A percentile compares a stretch with the other conserved stretches of the same genome.
Conservation (phyloP, 2,113 vertebrate species). For the Albula glossodonta region DNA sequence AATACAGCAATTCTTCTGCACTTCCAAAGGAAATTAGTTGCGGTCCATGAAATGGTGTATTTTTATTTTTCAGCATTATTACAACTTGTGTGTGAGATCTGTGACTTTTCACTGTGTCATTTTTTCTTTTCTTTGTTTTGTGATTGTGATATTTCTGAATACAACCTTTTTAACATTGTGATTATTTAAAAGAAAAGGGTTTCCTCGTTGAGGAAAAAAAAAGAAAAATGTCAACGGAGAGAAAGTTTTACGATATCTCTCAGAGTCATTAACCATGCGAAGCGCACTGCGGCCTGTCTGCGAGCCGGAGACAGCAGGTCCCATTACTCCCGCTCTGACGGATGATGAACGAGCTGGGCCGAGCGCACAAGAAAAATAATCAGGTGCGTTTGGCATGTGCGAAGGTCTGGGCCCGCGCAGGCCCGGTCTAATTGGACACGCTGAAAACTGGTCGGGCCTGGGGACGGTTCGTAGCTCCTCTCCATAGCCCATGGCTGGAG, state of each 20-base stretch:
- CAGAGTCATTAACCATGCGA: conserved; percentile 8
- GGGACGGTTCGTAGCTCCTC: not conserved
- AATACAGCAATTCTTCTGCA: not conserved
- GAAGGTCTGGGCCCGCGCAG: conserved; percentile 28
- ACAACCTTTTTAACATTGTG: not conserved
- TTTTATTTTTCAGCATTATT: not conserved
- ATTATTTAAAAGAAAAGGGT: not conserved
- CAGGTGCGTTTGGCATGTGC: conserved; percentile 22
- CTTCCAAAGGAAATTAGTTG: not conserved
- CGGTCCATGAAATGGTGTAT: not conserved
- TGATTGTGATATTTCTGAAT: not conserved
- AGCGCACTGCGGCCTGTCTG: not conserved
- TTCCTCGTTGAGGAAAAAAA: not conserved
- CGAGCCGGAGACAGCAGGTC: conserved; percentile 22
- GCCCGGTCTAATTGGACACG: not conserved
- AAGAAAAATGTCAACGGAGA: not conserved
- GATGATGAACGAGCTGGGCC: conserved; percentile 36
- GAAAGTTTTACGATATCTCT: conserved; percentile 10
- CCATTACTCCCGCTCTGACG: conserved; percentile 43
- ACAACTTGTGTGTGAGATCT: not conserved
- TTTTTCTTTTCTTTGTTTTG: not conserved
- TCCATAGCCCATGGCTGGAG: not conserved
- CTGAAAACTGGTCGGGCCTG: not conserved
- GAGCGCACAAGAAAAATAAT: conserved; percentile 31
- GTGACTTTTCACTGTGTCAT: not conserved